A percentile compares a stretch with the other conserved stretches of the same genome.
Conservation (phyloP, 2,797 vertebrate species). For the Pseudocheirus occidentalis region DNA sequence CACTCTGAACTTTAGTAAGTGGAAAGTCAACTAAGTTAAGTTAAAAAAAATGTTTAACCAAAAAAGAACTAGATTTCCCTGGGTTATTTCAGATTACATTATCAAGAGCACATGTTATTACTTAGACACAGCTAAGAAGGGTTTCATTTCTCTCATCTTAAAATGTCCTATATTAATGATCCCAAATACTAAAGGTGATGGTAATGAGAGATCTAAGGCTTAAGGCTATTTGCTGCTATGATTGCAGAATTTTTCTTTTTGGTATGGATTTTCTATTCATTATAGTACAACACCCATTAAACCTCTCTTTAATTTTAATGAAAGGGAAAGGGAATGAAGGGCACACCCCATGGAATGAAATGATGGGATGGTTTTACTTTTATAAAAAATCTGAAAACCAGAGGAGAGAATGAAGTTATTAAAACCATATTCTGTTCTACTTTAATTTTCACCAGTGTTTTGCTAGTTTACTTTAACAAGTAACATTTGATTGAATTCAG, state of each 20-base stretch:
- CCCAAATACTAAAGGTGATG: slow-evolving; percentile 18
- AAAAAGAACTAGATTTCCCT: slow-evolving; percentile 59
- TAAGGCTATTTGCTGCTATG: slow-evolving; percentile 16
- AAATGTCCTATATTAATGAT: slow-evolving; percentile 51
- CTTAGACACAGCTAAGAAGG: slow-evolving; percentile 51
- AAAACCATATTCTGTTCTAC: slow-evolving; percentile 77
- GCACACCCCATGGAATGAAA: slow-evolving; percentile 52
- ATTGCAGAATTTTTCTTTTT: slow-evolving; percentile 52
- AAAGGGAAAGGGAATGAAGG: slow-evolving; percentile 55
- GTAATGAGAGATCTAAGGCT: slow-evolving; percentile 35
- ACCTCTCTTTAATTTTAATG: slow-evolving; percentile 52
- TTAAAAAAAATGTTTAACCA: slow-evolving; percentile 62
- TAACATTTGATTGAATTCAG: slow-evolving; percentile 83
- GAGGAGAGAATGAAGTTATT: slow-evolving; percentile 76
- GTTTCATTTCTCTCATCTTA: slow-evolving; percentile 52
- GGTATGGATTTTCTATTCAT: not conserved
- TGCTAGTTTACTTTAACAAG: slow-evolving; percentile 82
- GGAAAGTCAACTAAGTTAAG: slow-evolving; percentile 39
- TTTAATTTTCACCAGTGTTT: slow-evolving; percentile 81
- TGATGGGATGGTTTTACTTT: slow-evolving; percentile 34
- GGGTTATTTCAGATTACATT: slow-evolving; percentile 66
- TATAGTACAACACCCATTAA: slow-evolving; percentile 15
- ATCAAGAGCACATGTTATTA: slow-evolving; percentile 64
- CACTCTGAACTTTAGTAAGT: slow-evolving; percentile 36
- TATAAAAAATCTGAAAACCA: slow-evolving; percentile 69